Base-by-base conservation (phyloP, 2,888 invertebrate genomes). In the Trisateles emortualis region DNA sequence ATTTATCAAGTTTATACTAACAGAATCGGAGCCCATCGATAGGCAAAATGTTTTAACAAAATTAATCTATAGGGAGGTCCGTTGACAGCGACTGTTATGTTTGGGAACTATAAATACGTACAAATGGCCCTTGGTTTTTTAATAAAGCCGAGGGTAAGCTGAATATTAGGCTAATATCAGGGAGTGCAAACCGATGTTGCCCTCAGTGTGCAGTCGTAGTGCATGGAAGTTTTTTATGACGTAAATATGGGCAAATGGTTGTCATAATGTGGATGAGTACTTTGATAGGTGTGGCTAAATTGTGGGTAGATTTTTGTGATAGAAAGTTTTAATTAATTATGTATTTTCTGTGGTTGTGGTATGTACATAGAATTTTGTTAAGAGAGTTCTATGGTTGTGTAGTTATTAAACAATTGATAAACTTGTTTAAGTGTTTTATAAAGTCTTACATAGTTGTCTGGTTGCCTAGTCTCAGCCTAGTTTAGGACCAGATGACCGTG, bases 121-220 rank as follows among this genome's bases (percentile, higher is more conserved):
- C 90, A 90, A 92, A 92, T 89, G 85, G 90, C 86, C 84, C 83
- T 86, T 83, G 86, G 88, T 88, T 92, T 91, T 90, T 91, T 91
- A 92, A 91, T 91, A 92, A 89, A 81, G 83, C 78, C 46, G 83
- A 83, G 91, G 92, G 90, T 87, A 84, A 81, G 85, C 81, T 84
- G 90, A 87, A 90, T 92, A 92, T 92, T 91, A 90, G 89, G 71
- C 84, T 84, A 90, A 92, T 92, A 92, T 88, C 83, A 83, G 78
- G 82, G 86, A 92, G 92, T 92, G 92, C 91, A 90, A 91, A 91
- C 90, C 88, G 78, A 88, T 92, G 92, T 92, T 84, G 83, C 89
- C 85, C 88, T 82, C 81, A 77, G 77, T 70, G 72, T 80, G 83
- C 73, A 81, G 76, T 78, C 79, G 73, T 70, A 62, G 76, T 75